A percentile compares a stretch with the other conserved stretches of the same genome.
phyloP scores from a whole-genome alignment of 2,797 vertebrate species.

The Hapalemur alaotrensis region DNA sequence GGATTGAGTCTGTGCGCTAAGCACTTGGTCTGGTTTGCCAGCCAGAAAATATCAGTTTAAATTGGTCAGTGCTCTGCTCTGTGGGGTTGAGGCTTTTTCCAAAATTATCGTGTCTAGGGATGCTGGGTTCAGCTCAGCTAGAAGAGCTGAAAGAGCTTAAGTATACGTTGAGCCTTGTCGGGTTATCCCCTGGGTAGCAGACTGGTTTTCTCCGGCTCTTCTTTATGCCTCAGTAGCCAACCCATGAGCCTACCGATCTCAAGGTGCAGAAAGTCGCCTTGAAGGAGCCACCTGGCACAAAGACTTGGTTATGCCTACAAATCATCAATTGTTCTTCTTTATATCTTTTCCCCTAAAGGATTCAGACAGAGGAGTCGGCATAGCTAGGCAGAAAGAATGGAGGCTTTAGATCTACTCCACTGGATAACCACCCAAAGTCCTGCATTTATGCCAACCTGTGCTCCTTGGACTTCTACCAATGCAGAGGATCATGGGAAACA shows the following conservation, averaged over 20 bases:
- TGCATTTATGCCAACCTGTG: background rate
- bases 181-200: background rate
- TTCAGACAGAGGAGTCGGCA: background rate
- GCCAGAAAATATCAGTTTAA: background rate
- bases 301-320: background rate
- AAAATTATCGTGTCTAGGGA: background rate
- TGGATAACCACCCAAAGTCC: background rate
- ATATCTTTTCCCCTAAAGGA: background rate
- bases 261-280: background rate
- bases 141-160: background rate
- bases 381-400: background rate
- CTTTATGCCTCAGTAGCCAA: background rate
- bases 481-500: background rate
- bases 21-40: background rate
- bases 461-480: background rate
- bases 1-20: background rate
- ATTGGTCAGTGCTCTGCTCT: background rate
- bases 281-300: background rate
- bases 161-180: background rate
- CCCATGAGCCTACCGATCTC: background rate
- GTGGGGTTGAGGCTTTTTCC: background rate
- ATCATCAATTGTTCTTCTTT: background rate
- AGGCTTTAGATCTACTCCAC: background rate
- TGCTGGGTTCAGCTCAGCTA: background rate
- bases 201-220: background rate